Evolutionary conservation across 2,888 invertebrate genomes (phyloP).

Genomic region (Hemistola chrysoprasaria): DNA sequence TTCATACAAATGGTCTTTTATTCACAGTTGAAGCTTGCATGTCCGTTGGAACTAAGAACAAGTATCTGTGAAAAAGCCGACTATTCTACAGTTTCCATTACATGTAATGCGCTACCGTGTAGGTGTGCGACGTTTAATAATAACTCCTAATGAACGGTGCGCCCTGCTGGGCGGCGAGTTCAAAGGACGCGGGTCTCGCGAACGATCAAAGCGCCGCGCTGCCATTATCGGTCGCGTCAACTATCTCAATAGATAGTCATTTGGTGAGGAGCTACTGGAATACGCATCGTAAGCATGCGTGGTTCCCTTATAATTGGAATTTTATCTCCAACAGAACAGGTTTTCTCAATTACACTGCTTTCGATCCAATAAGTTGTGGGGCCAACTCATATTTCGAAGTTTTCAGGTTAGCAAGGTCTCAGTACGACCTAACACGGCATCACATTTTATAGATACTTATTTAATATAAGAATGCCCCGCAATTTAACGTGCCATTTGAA

Average conservation of each 20-base stretch:
- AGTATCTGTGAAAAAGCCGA: conserved; percentile 9
- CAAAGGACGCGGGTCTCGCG: conserved; percentile 61
- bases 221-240: conserved; percentile 67
- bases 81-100: conserved; percentile 15
- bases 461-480: too few species aligned
- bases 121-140: conserved; percentile 36
- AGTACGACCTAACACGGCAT: too few species aligned
- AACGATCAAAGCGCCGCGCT: conserved; percentile 67
- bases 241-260: conserved; percentile 56
- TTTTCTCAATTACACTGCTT: too few species aligned
- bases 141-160: conserved; percentile 62
- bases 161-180: conserved; percentile 63
- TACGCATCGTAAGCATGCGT: conserved; percentile 40
- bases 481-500: too few species aligned
- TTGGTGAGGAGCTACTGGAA: conserved; percentile 64
- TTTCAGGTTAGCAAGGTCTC: too few species aligned
- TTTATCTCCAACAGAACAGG: too few species aligned
- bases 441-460: too few species aligned
- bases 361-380: too few species aligned
- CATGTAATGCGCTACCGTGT: conserved; percentile 38
- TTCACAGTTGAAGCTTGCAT: too few species aligned
- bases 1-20: too few species aligned
- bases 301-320: conserved; percentile 5
- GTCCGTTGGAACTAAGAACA: too few species aligned
- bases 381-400: too few species aligned